Conservation (phyloP, 2,888 invertebrate genomes). For the Hirtodrosophila alboralis region DNA sequence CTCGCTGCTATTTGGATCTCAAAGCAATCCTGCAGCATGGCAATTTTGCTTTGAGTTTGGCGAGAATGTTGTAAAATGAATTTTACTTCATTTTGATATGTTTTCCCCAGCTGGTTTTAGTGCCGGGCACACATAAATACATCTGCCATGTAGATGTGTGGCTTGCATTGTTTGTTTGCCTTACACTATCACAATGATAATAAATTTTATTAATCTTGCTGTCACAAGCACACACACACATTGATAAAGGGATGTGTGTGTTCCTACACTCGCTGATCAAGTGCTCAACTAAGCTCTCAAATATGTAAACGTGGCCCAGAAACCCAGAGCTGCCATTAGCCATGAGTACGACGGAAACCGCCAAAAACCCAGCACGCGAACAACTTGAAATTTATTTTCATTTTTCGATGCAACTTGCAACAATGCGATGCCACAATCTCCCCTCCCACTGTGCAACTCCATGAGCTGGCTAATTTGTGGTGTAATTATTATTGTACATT, state of each 20-base stretch:
- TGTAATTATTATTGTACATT: constrained; percentile 59
- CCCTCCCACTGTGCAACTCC: neutral
- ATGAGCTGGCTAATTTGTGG: constrained; percentile 50
- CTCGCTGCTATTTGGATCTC: constrained; percentile 51
- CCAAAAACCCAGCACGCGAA: constrained; percentile 24
- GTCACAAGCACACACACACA: constrained; percentile 47
- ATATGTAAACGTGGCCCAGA: constrained; percentile 54
- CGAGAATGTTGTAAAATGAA: constrained; percentile 70
- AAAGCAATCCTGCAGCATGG: constrained; percentile 63
- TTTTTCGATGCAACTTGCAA: constrained; percentile 45
- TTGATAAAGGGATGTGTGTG: constrained; percentile 15
- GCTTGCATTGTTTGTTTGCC: constrained; percentile 61
- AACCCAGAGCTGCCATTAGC: constrained; percentile 32
- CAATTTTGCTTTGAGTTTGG: constrained; percentile 62
- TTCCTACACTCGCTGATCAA: constrained; percentile 54
- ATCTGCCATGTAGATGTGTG: constrained; percentile 40
- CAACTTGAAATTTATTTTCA: constrained; percentile 59
- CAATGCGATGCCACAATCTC: constrained; percentile 5
- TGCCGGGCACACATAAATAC: constrained; percentile 57
- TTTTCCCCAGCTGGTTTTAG: constrained; percentile 71
- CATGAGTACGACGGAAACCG: constrained; percentile 19
- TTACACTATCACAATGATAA: constrained; percentile 73
- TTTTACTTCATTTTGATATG: constrained; percentile 78
- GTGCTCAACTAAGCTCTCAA: constrained; percentile 55
- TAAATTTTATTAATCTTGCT: constrained; percentile 76